Evolutionary conservation across 2,113 vertebrate species (phyloP), one percentile per base, ranked within the genome.

Genomic region (Psettodes erumei): DNA sequence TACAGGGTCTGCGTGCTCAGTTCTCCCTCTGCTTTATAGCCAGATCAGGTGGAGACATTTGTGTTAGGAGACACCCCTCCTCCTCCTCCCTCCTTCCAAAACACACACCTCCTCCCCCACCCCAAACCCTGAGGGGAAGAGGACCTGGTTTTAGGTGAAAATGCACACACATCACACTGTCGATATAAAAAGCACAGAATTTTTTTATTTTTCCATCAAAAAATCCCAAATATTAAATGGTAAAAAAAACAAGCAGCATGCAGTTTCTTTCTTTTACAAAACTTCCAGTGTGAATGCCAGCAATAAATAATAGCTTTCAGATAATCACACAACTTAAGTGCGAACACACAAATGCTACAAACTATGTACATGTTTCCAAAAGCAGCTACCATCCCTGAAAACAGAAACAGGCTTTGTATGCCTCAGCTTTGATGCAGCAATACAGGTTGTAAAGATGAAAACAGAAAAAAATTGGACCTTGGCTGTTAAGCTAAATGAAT

Each of bases 11-110:
- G 74, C 23, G 54, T 78, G 72, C 48, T 62, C 38, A 63, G 82
- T 73, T 55, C 75, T 58, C 75, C 71, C 71, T 74, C 75, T 86
- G 86, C 84, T 80, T 86, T 81, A 72, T 65, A 92, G 72, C 32
- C 75, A 82, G 85, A 90, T 93, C 91, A 93, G 93, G 91, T 91
- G 88, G 90, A 85, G 81, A 89, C 90, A 88, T 93, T 93, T 93
- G 92, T 90, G 75, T 82, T 79, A 5, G 8, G 70, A 67, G 72
- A 68, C 74, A 43, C 68, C 81, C 64, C 62, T 35, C 63, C 76
- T 63, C 74, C 62, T 47, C 61, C 21, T 67, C 21, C 35, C 19
- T 38, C 40, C 25, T 5, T 28, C 5, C 6, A 27, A 5, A 21
- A 76, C 61, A 72, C 71, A 43, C 82, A 71, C 38, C 69, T 65